phyloP scores from a whole-genome alignment of 2,113 vertebrate genomes.

The Nycticryphes semicollaris region DNA sequence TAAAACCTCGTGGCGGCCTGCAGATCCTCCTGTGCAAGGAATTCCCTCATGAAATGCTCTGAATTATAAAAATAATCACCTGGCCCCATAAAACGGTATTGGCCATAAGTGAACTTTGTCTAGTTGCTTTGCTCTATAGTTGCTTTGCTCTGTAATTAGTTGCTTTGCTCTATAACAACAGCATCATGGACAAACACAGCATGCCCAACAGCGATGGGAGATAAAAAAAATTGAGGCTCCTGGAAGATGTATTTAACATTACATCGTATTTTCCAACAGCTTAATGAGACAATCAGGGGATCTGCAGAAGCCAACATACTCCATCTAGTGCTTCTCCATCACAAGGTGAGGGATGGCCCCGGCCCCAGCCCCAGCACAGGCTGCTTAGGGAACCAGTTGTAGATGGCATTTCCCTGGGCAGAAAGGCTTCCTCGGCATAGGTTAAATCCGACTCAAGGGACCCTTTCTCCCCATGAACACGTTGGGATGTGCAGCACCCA shows the following conservation, averaged over 20 bases:
- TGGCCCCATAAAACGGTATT: not conserved
- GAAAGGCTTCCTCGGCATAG: not conserved
- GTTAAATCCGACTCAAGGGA: not conserved
- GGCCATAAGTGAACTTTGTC: constrained; percentile 21
- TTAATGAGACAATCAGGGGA: not conserved
- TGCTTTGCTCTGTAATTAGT: not conserved
- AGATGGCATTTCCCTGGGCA: not conserved
- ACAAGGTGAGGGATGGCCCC: not conserved
- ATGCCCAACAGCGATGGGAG: not conserved
- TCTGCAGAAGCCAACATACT: not conserved
- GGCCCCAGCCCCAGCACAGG: not conserved
- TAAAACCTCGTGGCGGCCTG: not conserved
- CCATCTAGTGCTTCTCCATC: not conserved
- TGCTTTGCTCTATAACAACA: not conserved
- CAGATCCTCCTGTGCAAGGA: not conserved
- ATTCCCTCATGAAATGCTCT: not conserved
- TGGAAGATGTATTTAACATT: not conserved
- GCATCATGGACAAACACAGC: not conserved
- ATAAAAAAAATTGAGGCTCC: not conserved
- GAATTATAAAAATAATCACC: not conserved
- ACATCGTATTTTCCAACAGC: not conserved
- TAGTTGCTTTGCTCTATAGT: not conserved
- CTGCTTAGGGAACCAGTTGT: not conserved
- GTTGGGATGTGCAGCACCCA: not conserved
- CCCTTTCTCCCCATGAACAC: not conserved